These are phyloP conservation scores for Physeter macrocephalus DNA, from an alignment of 2,113 vertebrate genomes.

Conservation along the genomic window DNA sequence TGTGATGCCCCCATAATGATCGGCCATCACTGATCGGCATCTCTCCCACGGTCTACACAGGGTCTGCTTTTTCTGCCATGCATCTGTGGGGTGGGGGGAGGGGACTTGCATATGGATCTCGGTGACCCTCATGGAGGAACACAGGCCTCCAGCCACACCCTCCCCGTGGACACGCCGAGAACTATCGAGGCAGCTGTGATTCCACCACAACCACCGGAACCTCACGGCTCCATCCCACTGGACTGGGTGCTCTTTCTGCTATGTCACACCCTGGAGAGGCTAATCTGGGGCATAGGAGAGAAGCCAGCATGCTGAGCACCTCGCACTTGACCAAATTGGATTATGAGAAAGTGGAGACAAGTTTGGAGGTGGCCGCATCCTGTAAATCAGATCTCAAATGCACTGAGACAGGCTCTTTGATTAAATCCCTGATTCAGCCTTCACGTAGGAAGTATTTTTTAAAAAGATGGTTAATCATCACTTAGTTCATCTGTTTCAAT, in stretches of 20 bases:
- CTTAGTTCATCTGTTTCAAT: background rate
- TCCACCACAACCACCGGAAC: background rate
- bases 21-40: background rate
- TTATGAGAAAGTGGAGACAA: background rate
- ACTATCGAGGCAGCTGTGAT: background rate
- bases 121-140: background rate
- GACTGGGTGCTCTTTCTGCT: background rate
- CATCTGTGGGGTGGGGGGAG: background rate
- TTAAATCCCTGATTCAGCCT: background rate
- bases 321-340: background rate
- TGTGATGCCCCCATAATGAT: accelerated
- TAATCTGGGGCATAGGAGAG: background rate
- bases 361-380: background rate
- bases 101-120: background rate
- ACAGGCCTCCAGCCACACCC: background rate
- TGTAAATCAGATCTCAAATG: background rate
- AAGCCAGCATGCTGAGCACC: background rate
- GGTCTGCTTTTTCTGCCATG: background rate
- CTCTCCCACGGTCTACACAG: background rate
- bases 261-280: background rate
- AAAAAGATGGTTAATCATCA: background rate
- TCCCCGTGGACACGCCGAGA: accelerated
- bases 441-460: background rate
- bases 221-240: background rate
- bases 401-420: background rate